Base-by-base conservation (phyloP, 2,113 vertebrate species). In the Pleuronectes platessa region DNA sequence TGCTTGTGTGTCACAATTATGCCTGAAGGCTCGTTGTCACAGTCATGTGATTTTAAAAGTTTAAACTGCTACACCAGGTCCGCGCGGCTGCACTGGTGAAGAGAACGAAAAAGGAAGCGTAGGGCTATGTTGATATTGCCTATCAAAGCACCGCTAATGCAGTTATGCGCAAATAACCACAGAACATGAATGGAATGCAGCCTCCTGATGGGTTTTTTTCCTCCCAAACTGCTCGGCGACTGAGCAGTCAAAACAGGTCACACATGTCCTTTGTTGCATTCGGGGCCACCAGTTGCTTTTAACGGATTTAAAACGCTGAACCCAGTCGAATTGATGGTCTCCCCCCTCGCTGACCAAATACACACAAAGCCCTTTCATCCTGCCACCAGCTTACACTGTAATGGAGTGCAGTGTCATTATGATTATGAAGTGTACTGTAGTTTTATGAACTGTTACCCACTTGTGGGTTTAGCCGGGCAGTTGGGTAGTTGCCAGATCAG, bases 111-210 rank as follows among this genome's bases (percentile, higher is more conserved):
- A 71, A 49, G 61, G 49, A 72, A 65, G 70, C 64, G 49, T 51
- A 53, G 8, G 79, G 23, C 55, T 47, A 37, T 59, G 6, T 85
- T 78, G 62, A n/a, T 82, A 67, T 63, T 71, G 53, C 60, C 35
- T 82, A 72, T 82, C 86, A 81, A 88, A 92, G 76, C 75, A 0
- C 65, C 45, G 76, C 65, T 79, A 76, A 88, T 59, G 76, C 76
- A 66, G 24, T 84, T 82, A 74, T 65, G 87, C 87, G 92, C 79
- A 76, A 83, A 91, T 87, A 86, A 85, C 63, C 86, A 53, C 71
- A 27, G 74, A 78, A 77, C 68, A 89, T 56, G 76, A 81, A 49
- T 86, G 88, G 92, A 90, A 93, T 91, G 90, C 83, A 73, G 72
- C 62, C 47, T 47, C 49, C 71, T 55, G 27, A 31, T 23, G 37